These are phyloP conservation scores for Cavia aperea DNA, from an alignment of 2,113 vertebrate species.

Conservation along the genomic window DNA sequence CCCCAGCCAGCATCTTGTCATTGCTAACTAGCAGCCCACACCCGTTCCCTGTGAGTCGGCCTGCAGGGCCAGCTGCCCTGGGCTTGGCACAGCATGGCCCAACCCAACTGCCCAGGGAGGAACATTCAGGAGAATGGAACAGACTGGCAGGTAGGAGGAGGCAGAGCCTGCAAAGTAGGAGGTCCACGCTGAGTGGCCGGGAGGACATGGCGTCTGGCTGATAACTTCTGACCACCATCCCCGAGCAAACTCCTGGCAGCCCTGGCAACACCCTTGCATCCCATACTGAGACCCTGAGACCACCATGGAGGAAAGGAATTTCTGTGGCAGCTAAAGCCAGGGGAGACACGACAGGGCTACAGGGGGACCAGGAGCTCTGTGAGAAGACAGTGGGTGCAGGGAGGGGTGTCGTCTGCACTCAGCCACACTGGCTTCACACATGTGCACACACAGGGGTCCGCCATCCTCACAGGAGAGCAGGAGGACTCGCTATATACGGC, in stretches of 20 bases:
- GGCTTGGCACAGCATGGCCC: not conserved
- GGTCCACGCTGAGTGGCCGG: not conserved
- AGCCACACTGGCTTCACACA: not conserved
- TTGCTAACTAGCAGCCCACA: no score
- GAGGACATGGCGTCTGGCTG: not conserved
- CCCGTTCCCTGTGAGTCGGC: rapidly evolving
- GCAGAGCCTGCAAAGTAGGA: not conserved
- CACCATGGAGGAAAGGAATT: not conserved
- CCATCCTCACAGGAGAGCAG: not conserved
- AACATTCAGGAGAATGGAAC: not conserved
- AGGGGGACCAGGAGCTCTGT: not conserved
- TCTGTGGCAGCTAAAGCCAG: not conserved
- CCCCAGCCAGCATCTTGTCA: not conserved
- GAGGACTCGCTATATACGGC: not conserved
- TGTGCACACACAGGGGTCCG: not conserved
- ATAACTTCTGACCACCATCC: not conserved
- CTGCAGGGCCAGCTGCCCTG: not conserved
- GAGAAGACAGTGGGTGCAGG: not conserved
- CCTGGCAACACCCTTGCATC: not conserved
- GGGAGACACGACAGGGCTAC: not conserved
- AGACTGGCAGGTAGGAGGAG: not conserved
- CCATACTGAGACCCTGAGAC: not conserved
- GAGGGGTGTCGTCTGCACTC: not conserved
- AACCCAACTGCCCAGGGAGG: not conserved
- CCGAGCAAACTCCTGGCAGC: not conserved